Conservation (phyloP, 2,113 vertebrate species). For the Calidris pygmaea region DNA sequence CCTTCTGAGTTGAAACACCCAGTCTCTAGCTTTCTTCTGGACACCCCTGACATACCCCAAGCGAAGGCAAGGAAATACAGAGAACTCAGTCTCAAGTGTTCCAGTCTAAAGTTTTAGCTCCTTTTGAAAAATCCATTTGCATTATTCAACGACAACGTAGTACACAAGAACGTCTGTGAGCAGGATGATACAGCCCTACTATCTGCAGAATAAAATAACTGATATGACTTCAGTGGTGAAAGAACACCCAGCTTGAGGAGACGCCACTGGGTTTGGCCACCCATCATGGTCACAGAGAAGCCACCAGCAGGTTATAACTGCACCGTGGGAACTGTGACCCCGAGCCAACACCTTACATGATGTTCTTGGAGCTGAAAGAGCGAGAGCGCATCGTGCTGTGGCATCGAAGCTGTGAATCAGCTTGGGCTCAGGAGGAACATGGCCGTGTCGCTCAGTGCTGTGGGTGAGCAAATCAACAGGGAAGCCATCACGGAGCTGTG, state of each 20-base stretch:
- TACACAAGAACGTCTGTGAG: not conserved
- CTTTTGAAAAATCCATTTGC: not conserved
- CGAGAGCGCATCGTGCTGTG: not conserved
- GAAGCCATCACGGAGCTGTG: not conserved
- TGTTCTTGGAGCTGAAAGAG: not conserved
- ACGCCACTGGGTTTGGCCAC: not conserved
- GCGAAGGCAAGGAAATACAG: not conserved
- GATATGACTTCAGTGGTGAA: not conserved
- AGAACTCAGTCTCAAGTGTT: not conserved
- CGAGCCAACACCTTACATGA: not conserved
- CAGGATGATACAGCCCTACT: not conserved
- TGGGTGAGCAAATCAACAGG: not conserved
- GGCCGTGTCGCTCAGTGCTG: not conserved
- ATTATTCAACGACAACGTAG: accelerated
- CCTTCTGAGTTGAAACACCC: not conserved
- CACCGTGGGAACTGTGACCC: not conserved
- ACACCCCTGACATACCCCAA: not conserved
- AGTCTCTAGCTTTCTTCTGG: not conserved
- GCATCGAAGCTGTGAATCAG: not conserved
- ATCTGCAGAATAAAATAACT: not conserved
- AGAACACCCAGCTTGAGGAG: not conserved
- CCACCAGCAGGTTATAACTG: not conserved
- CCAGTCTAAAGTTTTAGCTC: not conserved
- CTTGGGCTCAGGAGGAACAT: not conserved
- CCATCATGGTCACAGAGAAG: not conserved